Conservation (phyloP, 2,888 invertebrate genomes). For the Chironomus riparius region DNA sequence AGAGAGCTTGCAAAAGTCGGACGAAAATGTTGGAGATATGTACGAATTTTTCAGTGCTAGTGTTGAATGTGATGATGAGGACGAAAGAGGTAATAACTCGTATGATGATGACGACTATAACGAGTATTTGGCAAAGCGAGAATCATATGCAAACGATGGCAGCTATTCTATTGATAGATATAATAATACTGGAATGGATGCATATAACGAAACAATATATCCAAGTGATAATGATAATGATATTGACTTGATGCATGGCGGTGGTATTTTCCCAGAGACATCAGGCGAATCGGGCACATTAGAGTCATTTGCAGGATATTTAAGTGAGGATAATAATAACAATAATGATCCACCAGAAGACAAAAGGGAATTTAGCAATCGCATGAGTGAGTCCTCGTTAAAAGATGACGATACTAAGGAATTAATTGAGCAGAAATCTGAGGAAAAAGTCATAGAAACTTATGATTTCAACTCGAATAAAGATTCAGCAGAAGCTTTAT, state of each 20-base stretch:
- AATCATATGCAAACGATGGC: not conserved
- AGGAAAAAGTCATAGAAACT: conserved; percentile 1
- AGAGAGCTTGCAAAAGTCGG: not conserved
- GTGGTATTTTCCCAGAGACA: conserved; percentile 14
- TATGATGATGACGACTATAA: not conserved
- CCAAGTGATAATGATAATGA: not conserved
- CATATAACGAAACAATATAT: not conserved
- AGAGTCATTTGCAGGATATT: not conserved
- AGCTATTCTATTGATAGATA: conserved; percentile 10
- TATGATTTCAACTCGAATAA: conserved; percentile 25
- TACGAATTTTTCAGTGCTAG: not conserved
- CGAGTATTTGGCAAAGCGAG: not conserved
- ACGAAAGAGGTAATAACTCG: too few relatives aligned
- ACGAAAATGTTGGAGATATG: not conserved
- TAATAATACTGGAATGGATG: not conserved
- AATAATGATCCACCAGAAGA: conserved; percentile 30
- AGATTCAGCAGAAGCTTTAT: conserved; percentile 33
- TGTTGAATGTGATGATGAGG: not conserved
- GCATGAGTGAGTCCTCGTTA: too few relatives aligned
- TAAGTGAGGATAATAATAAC: not conserved
- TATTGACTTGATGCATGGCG: conserved; percentile 19
- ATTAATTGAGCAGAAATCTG: not conserved
- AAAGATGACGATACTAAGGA: not conserved
- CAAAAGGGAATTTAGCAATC: conserved; percentile 18
- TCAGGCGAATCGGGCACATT: not conserved